A percentile compares a stretch with the other conserved stretches of the same genome.
Conservation (phyloP, 2,797 vertebrate genomes). For the Sebastes melanostomus region DNA sequence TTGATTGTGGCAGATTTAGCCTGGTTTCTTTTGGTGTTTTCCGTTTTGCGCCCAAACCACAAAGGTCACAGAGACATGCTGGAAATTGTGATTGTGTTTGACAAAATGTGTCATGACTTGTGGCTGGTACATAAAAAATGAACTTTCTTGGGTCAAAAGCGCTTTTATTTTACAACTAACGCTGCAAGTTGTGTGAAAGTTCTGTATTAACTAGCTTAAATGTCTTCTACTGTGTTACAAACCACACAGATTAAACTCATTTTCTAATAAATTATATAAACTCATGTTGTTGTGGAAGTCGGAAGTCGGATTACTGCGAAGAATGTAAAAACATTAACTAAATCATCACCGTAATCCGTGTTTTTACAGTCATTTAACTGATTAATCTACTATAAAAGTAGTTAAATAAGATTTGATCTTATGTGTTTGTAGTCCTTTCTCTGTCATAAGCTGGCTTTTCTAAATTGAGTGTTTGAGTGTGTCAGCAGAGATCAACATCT, state of each 20-base stretch:
- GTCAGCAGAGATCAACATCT: background rate
- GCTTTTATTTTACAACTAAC: background rate
- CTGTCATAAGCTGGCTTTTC: background rate
- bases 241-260: background rate
- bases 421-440: background rate
- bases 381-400: background rate
- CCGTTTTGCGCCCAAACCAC: conserved; percentile 10
- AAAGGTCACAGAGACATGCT: conserved; percentile 34
- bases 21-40: conserved; percentile 22
- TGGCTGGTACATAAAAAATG: background rate
- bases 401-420: background rate
- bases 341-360: background rate
- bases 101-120: background rate
- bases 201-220: background rate
- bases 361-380: background rate
- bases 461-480: background rate
- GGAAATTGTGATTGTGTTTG: conserved; percentile 17
- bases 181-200: background rate
- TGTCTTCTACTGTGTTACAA: background rate
- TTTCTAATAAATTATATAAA: background rate
- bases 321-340: background rate
- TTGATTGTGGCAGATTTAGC: background rate
- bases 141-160: background rate
- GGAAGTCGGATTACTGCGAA: background rate
- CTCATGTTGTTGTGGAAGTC: background rate